A percentile compares a stretch with the other conserved stretches of the same genome.
These are phyloP conservation scores for Caenorhabditis doughertyi DNA, from an alignment of 2,888 invertebrate species.

Conservation along the genomic window DNA sequence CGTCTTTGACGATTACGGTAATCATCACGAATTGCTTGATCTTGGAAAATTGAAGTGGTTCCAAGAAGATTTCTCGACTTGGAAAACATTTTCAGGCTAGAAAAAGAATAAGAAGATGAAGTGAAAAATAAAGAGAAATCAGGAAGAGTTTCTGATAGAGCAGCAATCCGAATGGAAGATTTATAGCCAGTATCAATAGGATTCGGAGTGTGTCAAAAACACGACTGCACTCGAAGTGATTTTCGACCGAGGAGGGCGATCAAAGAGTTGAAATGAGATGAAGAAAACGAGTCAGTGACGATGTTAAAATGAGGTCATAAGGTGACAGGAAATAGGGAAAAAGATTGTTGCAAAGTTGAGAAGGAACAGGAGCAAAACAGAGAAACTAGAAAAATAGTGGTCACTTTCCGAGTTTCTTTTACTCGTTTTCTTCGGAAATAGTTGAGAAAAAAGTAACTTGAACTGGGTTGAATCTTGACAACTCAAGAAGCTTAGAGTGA, in stretches of 20 bases:
- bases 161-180: slow-evolving; percentile 25
- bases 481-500: not conserved
- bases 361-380: not conserved
- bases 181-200: slow-evolving; percentile 40
- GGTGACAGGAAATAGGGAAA: slow-evolving; percentile 28
- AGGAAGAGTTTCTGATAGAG: slow-evolving; percentile 8
- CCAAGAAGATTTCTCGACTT: slow-evolving; percentile 70
- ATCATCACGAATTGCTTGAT: slow-evolving; percentile 41
- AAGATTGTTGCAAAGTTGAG: slow-evolving; percentile 29
- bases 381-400: not conserved
- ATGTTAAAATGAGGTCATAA: slow-evolving; percentile 53
- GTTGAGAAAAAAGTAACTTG: not conserved
- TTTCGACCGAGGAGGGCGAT: slow-evolving; percentile 37
- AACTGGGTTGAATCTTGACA: not conserved
- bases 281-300: slow-evolving; percentile 34
- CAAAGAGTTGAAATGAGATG: slow-evolving; percentile 34
- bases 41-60: slow-evolving; percentile 63
- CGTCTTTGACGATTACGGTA: slow-evolving; percentile 38
- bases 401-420: slow-evolving; percentile 19
- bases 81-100: slow-evolving; percentile 66
- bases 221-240: slow-evolving; percentile 47
- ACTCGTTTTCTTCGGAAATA: too few relatives aligned
- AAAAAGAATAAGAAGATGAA: slow-evolving; percentile 15
- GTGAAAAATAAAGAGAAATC: not conserved
- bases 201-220: slow-evolving; percentile 37